Base-by-base conservation (phyloP, 2,888 invertebrate genomes). In the Uloborus plumipes region DNA sequence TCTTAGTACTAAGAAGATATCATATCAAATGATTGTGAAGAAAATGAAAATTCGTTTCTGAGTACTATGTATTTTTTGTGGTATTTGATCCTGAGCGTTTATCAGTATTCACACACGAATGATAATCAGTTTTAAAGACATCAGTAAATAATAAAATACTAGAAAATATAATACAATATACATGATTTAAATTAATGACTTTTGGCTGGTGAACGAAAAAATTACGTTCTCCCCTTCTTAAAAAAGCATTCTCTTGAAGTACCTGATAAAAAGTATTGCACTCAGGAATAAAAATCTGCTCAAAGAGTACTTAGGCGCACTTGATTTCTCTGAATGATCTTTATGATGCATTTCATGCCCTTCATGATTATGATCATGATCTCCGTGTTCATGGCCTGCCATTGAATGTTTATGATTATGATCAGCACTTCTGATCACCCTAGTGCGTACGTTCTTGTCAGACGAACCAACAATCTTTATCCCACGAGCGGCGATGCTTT, bases 141-240 rank as follows among this genome's bases (percentile, higher is more conserved):
- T 39, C 39, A 39, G 39, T 39, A 39, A 39, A 39, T 39, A 39
- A 39, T 39, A 39, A 39, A 11, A 39, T 39, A 39, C 39, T 64
- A 65, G 14, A 15, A 31, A 16, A 71, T 71, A 20, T 61, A 61
- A 71, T 61, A 71, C 71, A 70, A 71, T 61, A 71, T 50, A 71
- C 50, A 71, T 50, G 58, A 39, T 26, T 49, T 58, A 58, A 71
- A 71, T 58, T 20, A 71, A 71, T 71, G 71, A 71, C 71, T 71
- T 71, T 61, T 71, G 71, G 71, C 71, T 71, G 20, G 14, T 18
- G 16, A 18, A 50, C 58, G 26, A 22, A 6, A 16, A 18, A 26
- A 49, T n/a, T 61, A 69, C 20, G 55, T 51, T 47, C 49, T 39
- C 39, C 18, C 16, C 18, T 14, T 18, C 47, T 64, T 18, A 64